Evolutionary conservation across 2,113 vertebrate genomes (phyloP).

Genomic region (Mohoua ochrocephala): DNA sequence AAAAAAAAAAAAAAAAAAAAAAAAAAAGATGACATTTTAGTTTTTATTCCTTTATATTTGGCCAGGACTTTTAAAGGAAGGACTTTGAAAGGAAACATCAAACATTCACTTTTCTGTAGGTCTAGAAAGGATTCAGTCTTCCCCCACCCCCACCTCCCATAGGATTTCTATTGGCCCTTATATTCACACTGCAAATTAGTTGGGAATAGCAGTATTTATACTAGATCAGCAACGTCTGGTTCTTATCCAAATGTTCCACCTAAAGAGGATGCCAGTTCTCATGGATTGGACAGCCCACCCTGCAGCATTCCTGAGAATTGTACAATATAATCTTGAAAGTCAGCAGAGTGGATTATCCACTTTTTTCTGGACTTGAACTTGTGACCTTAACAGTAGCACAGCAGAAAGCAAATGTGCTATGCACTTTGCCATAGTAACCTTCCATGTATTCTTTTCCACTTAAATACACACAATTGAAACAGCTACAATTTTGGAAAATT

Average conservation of each 20-base stretch:
- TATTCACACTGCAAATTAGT: slow-evolving; percentile 56
- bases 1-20: slow-evolving; percentile 16
- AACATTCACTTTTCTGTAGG: slow-evolving; percentile 70
- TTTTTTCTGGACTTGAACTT: slow-evolving; percentile 81
- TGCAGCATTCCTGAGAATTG: slow-evolving; percentile 83
- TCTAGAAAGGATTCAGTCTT: slow-evolving; percentile 42
- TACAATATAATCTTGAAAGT: slow-evolving; percentile 85
- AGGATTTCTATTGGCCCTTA: slow-evolving; percentile 62
- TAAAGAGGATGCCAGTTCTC: slow-evolving; percentile 73
- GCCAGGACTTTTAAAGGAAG: slow-evolving; percentile 64
- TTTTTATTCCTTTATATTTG: slow-evolving; percentile 70
- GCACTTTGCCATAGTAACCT: slow-evolving; percentile 82
- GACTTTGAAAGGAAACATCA: slow-evolving; percentile 67
- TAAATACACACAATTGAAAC: slow-evolving; percentile 83
- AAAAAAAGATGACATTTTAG: slow-evolving; percentile 14
- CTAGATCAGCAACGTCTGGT: slow-evolving; percentile 70
- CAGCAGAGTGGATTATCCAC: slow-evolving; percentile 82
- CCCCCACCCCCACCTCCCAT: not conserved
- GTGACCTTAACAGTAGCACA: slow-evolving; percentile 84
- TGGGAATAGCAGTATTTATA: slow-evolving; percentile 51
- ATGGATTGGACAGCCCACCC: slow-evolving; percentile 76
- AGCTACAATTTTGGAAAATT: slow-evolving; percentile 80
- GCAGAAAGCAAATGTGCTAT: slow-evolving; percentile 79
- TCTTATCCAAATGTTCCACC: slow-evolving; percentile 74
- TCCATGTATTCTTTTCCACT: slow-evolving; percentile 78